Base-by-base conservation (phyloP, 2,888 invertebrate species). In the Brassicogethes aeneus region DNA sequence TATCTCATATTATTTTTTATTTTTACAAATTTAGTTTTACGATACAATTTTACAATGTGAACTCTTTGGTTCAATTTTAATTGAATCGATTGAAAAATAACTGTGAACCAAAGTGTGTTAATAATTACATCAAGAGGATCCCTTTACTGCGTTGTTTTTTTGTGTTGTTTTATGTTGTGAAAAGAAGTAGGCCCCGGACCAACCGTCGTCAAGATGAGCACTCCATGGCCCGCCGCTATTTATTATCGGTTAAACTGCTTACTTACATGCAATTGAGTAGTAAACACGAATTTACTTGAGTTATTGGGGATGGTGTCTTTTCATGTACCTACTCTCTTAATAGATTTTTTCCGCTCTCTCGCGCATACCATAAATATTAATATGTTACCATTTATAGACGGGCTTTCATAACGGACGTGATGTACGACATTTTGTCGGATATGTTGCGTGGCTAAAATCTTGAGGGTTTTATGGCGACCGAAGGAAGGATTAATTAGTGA, bases 211-310 rank as follows among this genome's bases (percentile, higher is more conserved):
- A 42, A 45, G 42, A 50, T 30, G 43, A 45, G 34, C 34, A 44
- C 30, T 44, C 46, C 50, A 46, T 47, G 45, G 50, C 43, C 51
- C 47, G 50, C 37, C 44, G 47, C 54, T 52, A 56, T 52, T 52
- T 52, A 51, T 52, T 55, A 56, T 53, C 52, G 37, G 37, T 45
- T 51, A 55, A 58, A 61, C 55, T 56, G 55, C 57, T 51, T 44
- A 56, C 56, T 59, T 59, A 59, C 61, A 61, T 59, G 61, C 61
- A 57, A 60, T 59, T 57, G 55, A 53, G 59, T 56, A 59, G 57
- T 60, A 59, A 58, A 60, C 59, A 59, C 59, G 59, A 58, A 56
- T 57, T 56, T 50, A 49, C 44, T 47, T 59, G 58, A 60, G 48
- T 56, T 58, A 59, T 59, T 56, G 54, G 50, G 54, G 46, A 52